Evolutionary conservation across 2,797 vertebrate species (phyloP), one percentile per base, ranked within the genome.

Genomic region (Hoplostethus atlanticus): DNA sequence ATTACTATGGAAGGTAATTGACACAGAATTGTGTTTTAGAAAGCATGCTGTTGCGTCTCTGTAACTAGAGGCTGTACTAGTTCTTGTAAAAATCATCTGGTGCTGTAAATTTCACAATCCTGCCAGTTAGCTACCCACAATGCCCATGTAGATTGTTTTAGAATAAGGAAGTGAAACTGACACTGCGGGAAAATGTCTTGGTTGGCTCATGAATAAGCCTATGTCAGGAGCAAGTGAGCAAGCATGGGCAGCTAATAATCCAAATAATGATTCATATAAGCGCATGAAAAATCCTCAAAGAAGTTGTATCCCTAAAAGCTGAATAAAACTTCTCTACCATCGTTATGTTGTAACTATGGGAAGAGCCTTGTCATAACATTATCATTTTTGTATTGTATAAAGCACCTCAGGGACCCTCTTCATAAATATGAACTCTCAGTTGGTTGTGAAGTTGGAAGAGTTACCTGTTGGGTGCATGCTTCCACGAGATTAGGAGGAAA

Each of bases 401-500:
- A 47, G 6, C 46, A 47, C 15, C 15, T n/a, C 15, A 4, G 3
- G 13, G 46, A 4, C 15, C 46, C 46, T 47, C 9, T 16, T 16
- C 16, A 50, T 50, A 17, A 50, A 17, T 17, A 2, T 50, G n/a
- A 16, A 42, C 9, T 42, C 40, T 42, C 8, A 42, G 8, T 42
- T 42, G 2, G 9, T 42, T 42, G 36, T 38, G 36, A 6, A 38
- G 36, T 38, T 38, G 4, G 2, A 5, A 57, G 46, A 55, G 6
- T 62, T 96, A 99, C 98, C 97, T 99, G 98, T 93, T 97, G 97
- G 85, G 97, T 98, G 92, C 98, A 99, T 71, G 98, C 97, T 94
- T 99, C 97, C 58, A 99, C 96, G 80, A 99, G 86, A 86, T 99
- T 99, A 42, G 98, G 98, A 89, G 98, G 98, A 91, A 99, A 98